Conservation (phyloP, 2,797 vertebrate genomes). For the Labeo calbasu region DNA sequence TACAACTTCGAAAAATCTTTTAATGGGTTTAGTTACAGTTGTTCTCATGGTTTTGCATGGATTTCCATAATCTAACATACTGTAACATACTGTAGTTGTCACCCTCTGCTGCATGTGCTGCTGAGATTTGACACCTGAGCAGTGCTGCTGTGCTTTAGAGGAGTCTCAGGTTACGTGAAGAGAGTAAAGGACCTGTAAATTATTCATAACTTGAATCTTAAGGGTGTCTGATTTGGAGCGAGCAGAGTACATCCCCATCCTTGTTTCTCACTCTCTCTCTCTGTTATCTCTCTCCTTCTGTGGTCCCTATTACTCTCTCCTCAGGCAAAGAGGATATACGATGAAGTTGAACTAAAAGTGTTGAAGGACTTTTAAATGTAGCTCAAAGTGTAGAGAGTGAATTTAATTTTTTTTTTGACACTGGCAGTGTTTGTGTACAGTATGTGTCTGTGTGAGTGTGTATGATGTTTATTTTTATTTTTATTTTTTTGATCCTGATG, state of each 20-base stretch:
- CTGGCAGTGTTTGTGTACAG: background rate
- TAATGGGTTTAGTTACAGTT: background rate
- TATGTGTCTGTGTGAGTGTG: conserved; percentile 17
- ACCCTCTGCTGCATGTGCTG: conserved; percentile 12
- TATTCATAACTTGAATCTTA: conserved; percentile 64
- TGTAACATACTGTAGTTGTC: background rate
- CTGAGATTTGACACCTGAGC: conserved; percentile 45
- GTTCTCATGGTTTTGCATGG: background rate
- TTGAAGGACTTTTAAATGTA: conserved; percentile 3
- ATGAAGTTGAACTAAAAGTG: conserved; percentile 10
- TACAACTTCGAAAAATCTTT: background rate
- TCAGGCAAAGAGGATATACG: background rate
- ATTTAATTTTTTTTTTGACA: conserved; percentile 22
- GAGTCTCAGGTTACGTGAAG: conserved; percentile 60
- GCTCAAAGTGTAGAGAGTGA: conserved; percentile 11
- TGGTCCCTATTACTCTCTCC: background rate
- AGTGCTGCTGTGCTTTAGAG: conserved; percentile 1
- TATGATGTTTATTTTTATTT: background rate
- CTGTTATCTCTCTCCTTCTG: background rate
- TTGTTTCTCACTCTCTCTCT: background rate
- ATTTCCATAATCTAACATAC: background rate
- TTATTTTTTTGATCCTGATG: background rate
- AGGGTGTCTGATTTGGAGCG: conserved; percentile 43
- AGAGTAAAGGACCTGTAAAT: conserved; percentile 63
- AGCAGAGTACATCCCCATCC: conserved; percentile 19